Evolutionary conservation across 2,797 vertebrate genomes (phyloP).

Genomic region (Limosa lapponica): DNA sequence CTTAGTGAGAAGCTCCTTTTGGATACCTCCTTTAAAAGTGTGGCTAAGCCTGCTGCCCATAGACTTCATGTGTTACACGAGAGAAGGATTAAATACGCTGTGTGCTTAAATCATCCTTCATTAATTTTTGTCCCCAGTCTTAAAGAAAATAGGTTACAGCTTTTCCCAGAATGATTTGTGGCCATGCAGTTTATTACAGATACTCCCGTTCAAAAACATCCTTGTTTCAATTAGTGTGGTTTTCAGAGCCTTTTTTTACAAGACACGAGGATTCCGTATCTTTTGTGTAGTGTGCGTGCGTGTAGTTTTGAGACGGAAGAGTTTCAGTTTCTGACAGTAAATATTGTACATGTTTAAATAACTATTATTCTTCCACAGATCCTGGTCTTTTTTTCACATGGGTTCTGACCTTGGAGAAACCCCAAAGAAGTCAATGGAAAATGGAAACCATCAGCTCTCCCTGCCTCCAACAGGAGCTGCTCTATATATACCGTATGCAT

Average conservation of each 20-base stretch:
- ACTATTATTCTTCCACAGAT: neutral
- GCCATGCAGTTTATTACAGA: neutral
- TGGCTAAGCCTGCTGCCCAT: neutral
- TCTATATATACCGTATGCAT: neutral
- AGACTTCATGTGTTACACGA: accelerated
- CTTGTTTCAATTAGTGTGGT: neutral
- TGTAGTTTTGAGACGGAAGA: neutral
- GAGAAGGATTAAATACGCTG: neutral
- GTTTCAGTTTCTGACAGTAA: neutral
- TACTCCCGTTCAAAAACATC: neutral
- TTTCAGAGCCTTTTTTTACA: neutral
- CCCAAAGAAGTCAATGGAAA: neutral
- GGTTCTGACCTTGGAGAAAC: neutral
- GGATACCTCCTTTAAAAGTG: neutral
- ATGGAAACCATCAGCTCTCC: neutral
- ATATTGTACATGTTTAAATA: neutral
- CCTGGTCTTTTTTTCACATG: accelerated
- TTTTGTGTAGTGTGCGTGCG: neutral
- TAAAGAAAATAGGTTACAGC: neutral
- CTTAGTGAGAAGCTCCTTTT: neutral
- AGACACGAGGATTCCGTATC: neutral
- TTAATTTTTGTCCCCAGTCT: neutral
- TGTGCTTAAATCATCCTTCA: neutral
- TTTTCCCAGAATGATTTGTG: neutral
- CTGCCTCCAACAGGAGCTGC: neutral